Conservation (phyloP, 2,888 invertebrate genomes). For the Lithosia quadra region DNA sequence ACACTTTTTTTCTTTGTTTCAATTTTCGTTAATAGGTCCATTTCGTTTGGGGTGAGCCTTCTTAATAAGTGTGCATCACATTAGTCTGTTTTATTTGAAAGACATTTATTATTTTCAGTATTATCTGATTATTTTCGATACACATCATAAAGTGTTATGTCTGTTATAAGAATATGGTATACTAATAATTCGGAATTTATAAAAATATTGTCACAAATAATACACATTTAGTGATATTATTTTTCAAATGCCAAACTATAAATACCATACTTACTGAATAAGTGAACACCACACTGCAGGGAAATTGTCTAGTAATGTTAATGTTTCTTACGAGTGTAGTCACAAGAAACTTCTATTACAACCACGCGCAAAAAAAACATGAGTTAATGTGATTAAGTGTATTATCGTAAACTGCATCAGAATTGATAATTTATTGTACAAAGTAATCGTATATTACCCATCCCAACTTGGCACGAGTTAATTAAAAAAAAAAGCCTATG, state of each 20-base stretch:
- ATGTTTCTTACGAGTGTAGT: slow-evolving; percentile 34
- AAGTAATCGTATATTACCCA: background rate
- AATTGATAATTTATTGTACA: slow-evolving; percentile 25
- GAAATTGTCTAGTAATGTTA: slow-evolving; percentile 58
- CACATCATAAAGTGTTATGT: background rate
- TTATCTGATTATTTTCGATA: background rate
- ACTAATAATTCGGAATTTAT: background rate
- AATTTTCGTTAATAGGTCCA: background rate
- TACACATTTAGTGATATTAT: too few relatives aligned
- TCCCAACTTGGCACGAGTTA: background rate
- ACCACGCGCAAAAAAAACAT: slow-evolving; percentile 37
- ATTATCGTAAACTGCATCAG: slow-evolving; percentile 41
- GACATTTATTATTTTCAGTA: background rate
- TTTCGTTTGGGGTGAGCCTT: background rate
- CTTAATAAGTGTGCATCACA: background rate
- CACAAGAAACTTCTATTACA: slow-evolving; percentile 49
- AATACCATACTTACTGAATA: slow-evolving; percentile 60
- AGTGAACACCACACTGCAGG: slow-evolving; percentile 58
- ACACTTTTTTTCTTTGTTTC: background rate
- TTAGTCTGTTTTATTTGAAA: background rate
- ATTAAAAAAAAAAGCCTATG: background rate
- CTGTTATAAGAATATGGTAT: background rate
- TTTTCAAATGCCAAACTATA: too few relatives aligned
- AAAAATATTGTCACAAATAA: too few relatives aligned
- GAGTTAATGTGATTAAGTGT: slow-evolving; percentile 45